A percentile compares a stretch with the other conserved stretches of the same genome.
These are phyloP conservation scores for Speoplatyrhinus poulsoni DNA, from an alignment of 2,113 vertebrate species.

Conservation along the genomic window DNA sequence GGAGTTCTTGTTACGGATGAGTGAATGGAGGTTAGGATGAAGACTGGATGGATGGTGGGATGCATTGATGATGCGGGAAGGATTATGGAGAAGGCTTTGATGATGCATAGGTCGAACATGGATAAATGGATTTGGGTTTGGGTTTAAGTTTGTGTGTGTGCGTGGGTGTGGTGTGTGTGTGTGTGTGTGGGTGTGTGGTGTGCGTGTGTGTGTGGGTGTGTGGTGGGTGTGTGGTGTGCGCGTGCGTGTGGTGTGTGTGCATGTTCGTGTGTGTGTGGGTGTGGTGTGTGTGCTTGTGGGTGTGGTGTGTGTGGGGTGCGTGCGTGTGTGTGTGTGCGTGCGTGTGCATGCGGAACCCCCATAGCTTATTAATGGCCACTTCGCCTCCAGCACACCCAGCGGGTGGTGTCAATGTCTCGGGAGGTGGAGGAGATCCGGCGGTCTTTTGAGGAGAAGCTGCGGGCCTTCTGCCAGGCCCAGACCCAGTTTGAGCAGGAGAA, in stretches of 20 bases:
- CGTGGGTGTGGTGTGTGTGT: background rate
- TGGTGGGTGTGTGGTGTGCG: too few species aligned
- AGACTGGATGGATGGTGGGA: background rate
- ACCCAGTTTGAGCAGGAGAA: slow-evolving; percentile 94
- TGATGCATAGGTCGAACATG: too few species aligned
- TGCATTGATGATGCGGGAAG: too few species aligned
- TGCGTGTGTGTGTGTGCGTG: background rate
- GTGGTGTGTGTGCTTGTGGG: too few species aligned
- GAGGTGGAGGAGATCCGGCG: slow-evolving; percentile 97
- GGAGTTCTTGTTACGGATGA: background rate
- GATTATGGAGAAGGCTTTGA: too few species aligned
- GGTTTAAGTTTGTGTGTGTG: background rate
- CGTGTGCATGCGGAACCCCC: background rate
- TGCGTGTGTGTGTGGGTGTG: too few species aligned
- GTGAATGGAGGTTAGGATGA: background rate
- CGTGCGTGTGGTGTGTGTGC: too few species aligned
- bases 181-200: too few species aligned
- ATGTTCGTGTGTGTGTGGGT: too few species aligned
- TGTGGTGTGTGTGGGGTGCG: background rate
- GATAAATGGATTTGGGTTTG: too few species aligned
- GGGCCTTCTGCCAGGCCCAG: slow-evolving; percentile 87
- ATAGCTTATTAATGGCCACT: background rate
- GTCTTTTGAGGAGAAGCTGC: slow-evolving; percentile 92
- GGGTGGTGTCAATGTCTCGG: slow-evolving; percentile 94
- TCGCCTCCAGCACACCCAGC: slow-evolving; percentile 87